A percentile compares a stretch with the other conserved stretches of the same genome.
Evolutionary conservation across 2,888 invertebrate species (phyloP).

Genomic region (Cryptosula pallasiana): DNA sequence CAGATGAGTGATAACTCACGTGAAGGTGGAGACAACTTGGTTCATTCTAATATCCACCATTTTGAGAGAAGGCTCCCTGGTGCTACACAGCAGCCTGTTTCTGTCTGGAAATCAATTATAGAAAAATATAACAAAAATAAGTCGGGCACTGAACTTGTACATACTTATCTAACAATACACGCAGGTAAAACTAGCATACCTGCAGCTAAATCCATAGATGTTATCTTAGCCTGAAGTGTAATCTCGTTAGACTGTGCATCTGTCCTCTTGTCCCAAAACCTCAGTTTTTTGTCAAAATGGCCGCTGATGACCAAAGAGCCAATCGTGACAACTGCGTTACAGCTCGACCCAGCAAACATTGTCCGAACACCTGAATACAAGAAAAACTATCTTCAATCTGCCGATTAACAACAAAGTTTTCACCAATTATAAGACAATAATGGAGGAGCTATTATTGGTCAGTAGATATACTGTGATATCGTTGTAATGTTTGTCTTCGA

Average conservation of each 20-base stretch:
- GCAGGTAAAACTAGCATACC: constrained; percentile 58
- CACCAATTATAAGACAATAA: too few species aligned
- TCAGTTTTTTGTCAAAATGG: constrained; percentile 93
- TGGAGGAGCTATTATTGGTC: too few species aligned
- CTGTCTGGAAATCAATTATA: too few species aligned
- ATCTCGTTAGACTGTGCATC: constrained; percentile 75
- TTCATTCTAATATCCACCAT: constrained; percentile 91
- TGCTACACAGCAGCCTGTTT: constrained; percentile 82
- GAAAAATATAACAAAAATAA: too few species aligned
- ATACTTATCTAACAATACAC: not conserved
- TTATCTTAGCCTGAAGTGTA: constrained; percentile 83
- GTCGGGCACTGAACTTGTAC: too few species aligned
- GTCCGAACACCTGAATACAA: constrained; percentile 47
- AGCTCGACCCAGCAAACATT: constrained; percentile 78
- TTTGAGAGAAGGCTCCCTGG: constrained; percentile 89
- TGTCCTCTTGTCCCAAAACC: constrained; percentile 90
- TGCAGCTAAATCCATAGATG: constrained; percentile 85
- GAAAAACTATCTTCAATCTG: not conserved
- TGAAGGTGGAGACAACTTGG: constrained; percentile 80
- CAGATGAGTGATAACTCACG: too few species aligned
- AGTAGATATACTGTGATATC: too few species aligned
- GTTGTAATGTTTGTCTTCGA: too few species aligned
- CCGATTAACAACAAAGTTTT: too few species aligned
- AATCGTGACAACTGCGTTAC: constrained; percentile 85
- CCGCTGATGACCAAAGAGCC: constrained; percentile 80